Evolutionary conservation across 2,113 vertebrate genomes (phyloP).

Genomic region (Oenanthe melanoleuca): DNA sequence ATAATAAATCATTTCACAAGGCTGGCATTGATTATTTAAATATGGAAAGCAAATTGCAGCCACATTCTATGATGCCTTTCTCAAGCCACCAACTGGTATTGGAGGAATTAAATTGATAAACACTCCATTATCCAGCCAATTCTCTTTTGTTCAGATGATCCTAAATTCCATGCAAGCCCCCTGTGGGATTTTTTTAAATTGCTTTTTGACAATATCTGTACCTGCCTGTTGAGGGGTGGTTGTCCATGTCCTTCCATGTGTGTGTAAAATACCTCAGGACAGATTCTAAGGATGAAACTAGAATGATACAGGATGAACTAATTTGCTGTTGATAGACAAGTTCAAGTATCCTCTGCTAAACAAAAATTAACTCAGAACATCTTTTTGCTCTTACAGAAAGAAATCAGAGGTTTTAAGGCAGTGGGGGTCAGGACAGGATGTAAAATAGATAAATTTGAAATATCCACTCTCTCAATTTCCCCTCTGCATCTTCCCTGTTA

Average conservation of each 20-base stretch:
- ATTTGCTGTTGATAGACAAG: neutral
- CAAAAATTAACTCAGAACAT: neutral
- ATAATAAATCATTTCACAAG: slow-evolving; percentile 40
- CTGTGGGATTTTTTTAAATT: neutral
- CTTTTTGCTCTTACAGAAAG: neutral
- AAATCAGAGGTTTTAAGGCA: neutral
- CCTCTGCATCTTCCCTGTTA: neutral
- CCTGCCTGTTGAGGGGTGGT: neutral
- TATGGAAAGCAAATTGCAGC: neutral
- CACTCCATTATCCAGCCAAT: neutral
- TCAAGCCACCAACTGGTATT: neutral
- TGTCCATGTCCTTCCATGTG: neutral
- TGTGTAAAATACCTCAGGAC: neutral
- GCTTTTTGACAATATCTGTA: neutral
- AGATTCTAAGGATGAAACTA: neutral
- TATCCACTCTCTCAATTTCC: neutral
- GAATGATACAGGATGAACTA: neutral
- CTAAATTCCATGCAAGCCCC: neutral
- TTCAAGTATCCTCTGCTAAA: neutral
- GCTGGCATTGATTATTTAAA: neutral
- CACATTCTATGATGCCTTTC: neutral
- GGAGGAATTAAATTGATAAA: neutral
- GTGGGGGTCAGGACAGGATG: neutral
- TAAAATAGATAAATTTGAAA: neutral
- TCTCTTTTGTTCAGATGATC: neutral